phyloP scores from a whole-genome alignment of 2,888 invertebrate genomes.

The Spodoptera picta region DNA sequence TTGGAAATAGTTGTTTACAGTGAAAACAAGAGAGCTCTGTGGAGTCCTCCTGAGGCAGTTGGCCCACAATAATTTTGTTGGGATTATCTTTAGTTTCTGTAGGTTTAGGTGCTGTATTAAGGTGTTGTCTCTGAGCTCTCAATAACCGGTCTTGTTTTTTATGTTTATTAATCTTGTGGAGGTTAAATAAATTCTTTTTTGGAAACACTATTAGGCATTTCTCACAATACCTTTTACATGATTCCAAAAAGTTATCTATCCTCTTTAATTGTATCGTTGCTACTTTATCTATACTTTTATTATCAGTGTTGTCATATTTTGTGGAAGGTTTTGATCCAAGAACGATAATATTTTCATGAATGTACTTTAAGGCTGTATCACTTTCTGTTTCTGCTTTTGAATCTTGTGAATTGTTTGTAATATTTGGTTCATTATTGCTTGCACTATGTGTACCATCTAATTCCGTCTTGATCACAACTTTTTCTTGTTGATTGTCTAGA shows the following conservation, averaged over 20 bases:
- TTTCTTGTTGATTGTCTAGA: no score
- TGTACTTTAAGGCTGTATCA: conserved; percentile 12
- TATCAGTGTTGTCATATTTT: conserved; percentile 22
- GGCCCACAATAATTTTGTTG: conserved; percentile 15
- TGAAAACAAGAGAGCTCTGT: conserved; percentile 68
- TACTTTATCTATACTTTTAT: conserved; percentile 22
- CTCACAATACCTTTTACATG: conserved; percentile 70
- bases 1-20: conserved; percentile 69
- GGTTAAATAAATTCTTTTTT: conserved; percentile 33
- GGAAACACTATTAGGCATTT: conserved; percentile 74
- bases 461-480: neutral
- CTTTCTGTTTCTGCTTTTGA: conserved; percentile 7
- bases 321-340: conserved; percentile 68
- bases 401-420: neutral
- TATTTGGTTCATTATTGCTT: neutral
- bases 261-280: conserved; percentile 65
- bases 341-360: conserved; percentile 67
- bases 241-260: conserved; percentile 63
- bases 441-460: neutral
- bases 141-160: conserved; percentile 1
- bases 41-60: conserved; percentile 15
- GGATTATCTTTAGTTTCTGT: neutral
- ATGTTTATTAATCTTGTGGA: conserved; percentile 21
- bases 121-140: conserved; percentile 6
- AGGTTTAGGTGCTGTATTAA: conserved; percentile 43